Base-by-base conservation (phyloP, 2,113 vertebrate species). In the Amazona vittata region DNA sequence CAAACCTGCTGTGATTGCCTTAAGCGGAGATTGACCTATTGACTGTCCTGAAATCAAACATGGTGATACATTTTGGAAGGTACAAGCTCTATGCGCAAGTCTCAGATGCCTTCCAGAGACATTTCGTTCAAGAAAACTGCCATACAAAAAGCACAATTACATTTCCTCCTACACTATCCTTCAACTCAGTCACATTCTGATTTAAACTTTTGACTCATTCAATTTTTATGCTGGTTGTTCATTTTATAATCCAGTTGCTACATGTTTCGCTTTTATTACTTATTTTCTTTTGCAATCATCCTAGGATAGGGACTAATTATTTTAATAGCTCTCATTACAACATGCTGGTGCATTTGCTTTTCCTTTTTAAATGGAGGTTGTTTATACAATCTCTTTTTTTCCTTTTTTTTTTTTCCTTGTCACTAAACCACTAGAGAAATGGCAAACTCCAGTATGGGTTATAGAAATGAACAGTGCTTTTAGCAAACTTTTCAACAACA, bases 261-360 rank as follows among this genome's bases (percentile, higher is more conserved):
- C 43, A 91, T 46, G 76, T 89, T 95, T 83, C 62, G 64, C 62
- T 96, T 89, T 89, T 95, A 93, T 95, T 93, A 94, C 79, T 96
- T 94, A 94, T 94, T 96, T 96, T 94, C 88, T 77, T 93, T 89
- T 93, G 77, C 92, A 96, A 77, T 93, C 90, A 95, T 88, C 63
- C 41, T 73, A 92, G 77, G 88, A 75, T 68, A 89, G 82, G 55
- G 86, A 93, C 86, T 96, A 97, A 96, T 97, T 96, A 94, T 96
- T 97, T 95, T 93, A 96, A 96, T 95, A 93, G 96, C 68, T 75
- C 83, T 94, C 90, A 86, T 96, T 93, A 95, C 60, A 93, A 88
- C 80, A 93, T 69, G 62, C 83, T 90, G 62, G 80, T 84, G 47
- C 80, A 89, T 92, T 95, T 89, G 83, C 62, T 94, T 93, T 92